A percentile compares a stretch with the other conserved stretches of the same genome.
phyloP scores from a whole-genome alignment of 2,888 invertebrate genomes.

The Drosophila prolongata region DNA sequence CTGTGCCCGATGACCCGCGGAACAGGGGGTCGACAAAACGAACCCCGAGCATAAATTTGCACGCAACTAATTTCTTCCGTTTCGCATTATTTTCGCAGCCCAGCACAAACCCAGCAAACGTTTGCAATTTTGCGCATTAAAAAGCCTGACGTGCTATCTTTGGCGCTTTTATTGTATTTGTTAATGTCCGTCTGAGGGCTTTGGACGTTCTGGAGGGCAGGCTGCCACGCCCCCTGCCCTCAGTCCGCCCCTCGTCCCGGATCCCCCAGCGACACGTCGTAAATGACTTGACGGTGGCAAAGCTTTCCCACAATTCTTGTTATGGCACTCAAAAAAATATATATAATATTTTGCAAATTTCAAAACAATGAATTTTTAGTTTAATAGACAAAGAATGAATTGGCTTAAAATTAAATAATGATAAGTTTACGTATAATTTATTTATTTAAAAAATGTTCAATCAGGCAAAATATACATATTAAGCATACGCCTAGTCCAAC shows the following conservation, averaged over 20 bases:
- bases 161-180: constrained; percentile 80
- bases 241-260: background rate
- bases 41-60: constrained; percentile 73
- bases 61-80: constrained; percentile 80
- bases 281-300: constrained; percentile 74
- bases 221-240: constrained; percentile 9
- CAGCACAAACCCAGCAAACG: constrained; percentile 52
- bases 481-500: too few species aligned
- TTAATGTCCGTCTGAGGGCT: constrained; percentile 67
- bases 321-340: constrained; percentile 1
- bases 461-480: too few species aligned
- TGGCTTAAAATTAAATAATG: too few species aligned
- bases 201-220: constrained; percentile 18
- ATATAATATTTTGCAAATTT: background rate
- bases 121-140: constrained; percentile 81
- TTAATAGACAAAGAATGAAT: too few species aligned
- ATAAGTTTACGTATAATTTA: too few species aligned
- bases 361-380: too few species aligned
- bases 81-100: constrained; percentile 78
- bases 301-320: constrained; percentile 34
- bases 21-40: constrained; percentile 23
- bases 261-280: constrained; percentile 57
- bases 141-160: constrained; percentile 80
- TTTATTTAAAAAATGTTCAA: too few species aligned
- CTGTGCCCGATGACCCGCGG: constrained; percentile 51